Base-by-base conservation (phyloP, 2,888 invertebrate species). In the Apodemia zela region DNA sequence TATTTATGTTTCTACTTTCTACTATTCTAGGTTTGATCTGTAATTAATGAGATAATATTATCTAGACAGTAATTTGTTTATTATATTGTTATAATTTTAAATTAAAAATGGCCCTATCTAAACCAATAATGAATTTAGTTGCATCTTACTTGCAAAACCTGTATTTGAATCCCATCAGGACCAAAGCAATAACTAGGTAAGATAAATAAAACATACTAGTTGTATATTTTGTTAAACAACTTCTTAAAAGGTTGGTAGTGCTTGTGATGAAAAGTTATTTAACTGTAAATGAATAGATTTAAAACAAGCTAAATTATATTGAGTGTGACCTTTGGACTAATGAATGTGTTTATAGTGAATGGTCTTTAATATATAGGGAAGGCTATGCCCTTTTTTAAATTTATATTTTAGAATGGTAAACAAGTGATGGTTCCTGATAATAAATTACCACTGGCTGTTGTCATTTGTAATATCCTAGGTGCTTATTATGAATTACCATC, bases 141-240 rank as follows among this genome's bases (percentile, higher is more conserved):
- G 93, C 94, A 61, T 93, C 93, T 51, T 97, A 97, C 85, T 93
- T 97, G 75, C 94, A 95, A 73, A 95, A 95, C 78, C 89, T 97
- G 60, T 96, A 95, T 78, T 93, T 93, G 67, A 93, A 95, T 84
- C 97, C 97, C 0, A 90, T 97, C 63, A 94, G 93, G 78, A 97
- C 97, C 1, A 96, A 96, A 90, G 94, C 96, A 47, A 85, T 97
- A 62, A 96, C 95, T 65, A 96, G 96, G 97, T 96, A 92, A 91
- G 85, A 65, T 49, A 42, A 42, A 42, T 38, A 38, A 10, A 38
- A 35, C 35, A 6, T 38, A 38, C 38, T 13, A 13, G 13, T 13
- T 42, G 5, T 4, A 42, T 5, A 15, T 15, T 15, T 15, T 15
- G 42, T 42, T 42, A 42, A 15, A 13, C 5, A 42, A 42, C 15